Evolutionary conservation across 2,888 invertebrate species (phyloP), one percentile per base, ranked within the genome.

Genomic region (Euplexia lucipara): DNA sequence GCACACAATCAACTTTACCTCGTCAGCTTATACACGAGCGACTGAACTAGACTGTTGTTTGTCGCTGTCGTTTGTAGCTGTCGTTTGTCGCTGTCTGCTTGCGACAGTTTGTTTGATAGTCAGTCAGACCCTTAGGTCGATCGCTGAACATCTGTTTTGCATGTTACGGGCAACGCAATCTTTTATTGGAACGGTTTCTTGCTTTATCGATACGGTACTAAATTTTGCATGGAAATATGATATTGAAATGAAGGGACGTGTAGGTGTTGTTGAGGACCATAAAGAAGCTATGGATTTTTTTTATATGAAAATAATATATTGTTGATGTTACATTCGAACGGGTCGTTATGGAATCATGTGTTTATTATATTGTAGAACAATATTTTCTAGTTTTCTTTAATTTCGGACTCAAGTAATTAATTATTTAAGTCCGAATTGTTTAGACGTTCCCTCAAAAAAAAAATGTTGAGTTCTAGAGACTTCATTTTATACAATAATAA

Each of bases 1-100:
- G 22, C 71, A 52, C 26, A 58, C 44, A 44, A 66, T 60, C 72
- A 57, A 71, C 76, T 71, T 71, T 54, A 45, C 56, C 20, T 53
- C 56, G 30, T 32, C 7, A 37, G 12, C 20, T 12, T 39, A 20
- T 42, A 34, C 41, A 34, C 39, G 35, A 35, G 12, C 22, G 32
- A 45, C 39, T 41, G 32, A 53, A 49, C 32, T 35, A 35, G 69
- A 10, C 41, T 69, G 54, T 53, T 52, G 51, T 48, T 53, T 54
- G 49, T 70, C 37, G 49, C 18, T 57, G 52, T 70, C 44, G n/a
- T n/a, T n/a, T n/a, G n/a, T n/a, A n/a, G 12, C 41, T 69, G 54
- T 53, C 56, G 51, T 48, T 53, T 54, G 49, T 70, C 37, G 49
- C 18, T 57, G 52, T 70, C 44, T 57, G 0, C 20, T 1, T 22